Percentiles rank a stretch among this genome's conserved stretches.
phyloP scores from a whole-genome alignment of 2,797 vertebrate species.

The Ceyx erithaca region DNA sequence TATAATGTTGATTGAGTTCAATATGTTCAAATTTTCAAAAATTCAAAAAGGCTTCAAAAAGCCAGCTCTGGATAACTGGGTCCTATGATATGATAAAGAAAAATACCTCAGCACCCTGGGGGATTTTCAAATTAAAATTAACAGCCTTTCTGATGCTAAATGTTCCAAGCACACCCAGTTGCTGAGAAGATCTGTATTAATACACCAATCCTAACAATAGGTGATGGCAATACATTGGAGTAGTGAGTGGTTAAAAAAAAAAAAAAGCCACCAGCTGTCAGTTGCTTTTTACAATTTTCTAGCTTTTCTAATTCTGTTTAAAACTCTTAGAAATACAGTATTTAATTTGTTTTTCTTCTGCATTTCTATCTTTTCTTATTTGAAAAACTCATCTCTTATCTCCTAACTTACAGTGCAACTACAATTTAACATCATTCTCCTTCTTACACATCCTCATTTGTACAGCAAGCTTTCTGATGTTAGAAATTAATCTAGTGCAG shows the following conservation, averaged over 20 bases:
- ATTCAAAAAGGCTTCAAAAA: background rate
- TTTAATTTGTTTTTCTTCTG: conserved; percentile 1
- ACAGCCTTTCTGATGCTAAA: conserved; percentile 8
- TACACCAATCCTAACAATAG: conserved; percentile 23
- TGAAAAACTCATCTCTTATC: background rate
- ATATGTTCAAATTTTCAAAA: background rate
- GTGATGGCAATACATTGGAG: background rate
- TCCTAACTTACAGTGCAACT: background rate
- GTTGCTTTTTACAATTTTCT: background rate
- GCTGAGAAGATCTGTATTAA: conserved; percentile 5
- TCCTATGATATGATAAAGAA: background rate
- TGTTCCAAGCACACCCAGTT: background rate
- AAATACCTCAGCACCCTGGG: fast-evolving
- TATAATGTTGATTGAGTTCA: background rate
- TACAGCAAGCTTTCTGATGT: background rate
- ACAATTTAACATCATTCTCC: background rate
- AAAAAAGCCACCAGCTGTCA: background rate
- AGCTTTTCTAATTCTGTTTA: background rate
- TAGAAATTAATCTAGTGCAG: background rate
- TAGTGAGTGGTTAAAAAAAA: background rate
- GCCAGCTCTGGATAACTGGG: background rate
- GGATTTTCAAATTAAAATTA: conserved; percentile 52
- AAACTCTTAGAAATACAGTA: background rate
- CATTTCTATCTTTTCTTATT: background rate
- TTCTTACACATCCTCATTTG: background rate